A percentile compares a stretch with the other conserved stretches of the same genome.
phyloP scores from a whole-genome alignment of 2,888 invertebrate species.

The Leptopilina drosophilae region DNA sequence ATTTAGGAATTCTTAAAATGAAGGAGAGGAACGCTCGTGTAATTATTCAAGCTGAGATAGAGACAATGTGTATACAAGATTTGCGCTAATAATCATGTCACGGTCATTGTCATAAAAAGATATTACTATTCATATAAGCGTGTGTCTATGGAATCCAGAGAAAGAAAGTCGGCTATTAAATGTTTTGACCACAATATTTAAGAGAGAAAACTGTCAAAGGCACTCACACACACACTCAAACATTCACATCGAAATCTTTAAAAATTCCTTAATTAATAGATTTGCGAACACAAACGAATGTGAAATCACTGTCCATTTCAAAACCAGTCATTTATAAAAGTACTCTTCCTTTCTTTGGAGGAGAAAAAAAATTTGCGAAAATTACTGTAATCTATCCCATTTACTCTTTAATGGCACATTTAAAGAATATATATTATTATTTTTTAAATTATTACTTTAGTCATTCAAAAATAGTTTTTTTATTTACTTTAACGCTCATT shows the following conservation, averaged over 20 bases:
- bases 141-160: not conserved
- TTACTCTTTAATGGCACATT: not conserved
- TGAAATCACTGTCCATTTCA: conserved; percentile 20
- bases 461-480: too few relatives aligned
- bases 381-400: not conserved
- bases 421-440: not conserved
- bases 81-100: conserved; percentile 14
- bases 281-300: not conserved
- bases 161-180: conserved; percentile 1
- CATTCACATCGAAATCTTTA: conserved; percentile 8
- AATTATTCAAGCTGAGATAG: not conserved
- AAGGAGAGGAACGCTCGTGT: not conserved
- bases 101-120: conserved; percentile 17
- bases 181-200: conserved; percentile 18
- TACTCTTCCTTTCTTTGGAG: conserved; percentile 6
- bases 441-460: too few relatives aligned
- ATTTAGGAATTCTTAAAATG: not conserved
- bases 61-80: not conserved
- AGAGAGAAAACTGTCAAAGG: conserved; percentile 24
- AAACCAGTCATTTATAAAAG: conserved; percentile 3
- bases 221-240: not conserved
- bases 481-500: not conserved
- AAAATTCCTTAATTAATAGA: not conserved
- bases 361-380: not conserved
- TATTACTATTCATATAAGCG: not conserved